Percentiles rank a stretch among this genome's conserved stretches.
Evolutionary conservation across 2,797 vertebrate species (phyloP).

Genomic region (Lepus townsendii): DNA sequence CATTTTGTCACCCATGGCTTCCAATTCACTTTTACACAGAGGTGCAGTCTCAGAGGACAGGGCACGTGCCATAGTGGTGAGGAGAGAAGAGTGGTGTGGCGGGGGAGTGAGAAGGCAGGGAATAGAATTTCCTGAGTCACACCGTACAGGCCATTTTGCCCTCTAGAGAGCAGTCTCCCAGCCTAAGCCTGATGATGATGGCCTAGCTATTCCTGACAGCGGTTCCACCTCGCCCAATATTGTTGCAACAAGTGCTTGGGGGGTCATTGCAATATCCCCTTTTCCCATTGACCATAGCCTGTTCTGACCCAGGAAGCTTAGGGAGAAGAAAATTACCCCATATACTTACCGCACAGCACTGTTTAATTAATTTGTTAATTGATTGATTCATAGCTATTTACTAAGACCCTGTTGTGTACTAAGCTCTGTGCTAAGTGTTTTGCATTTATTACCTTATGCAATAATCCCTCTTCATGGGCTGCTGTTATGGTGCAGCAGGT

Average conservation of each 20-base stretch:
- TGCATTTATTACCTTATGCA: neutral
- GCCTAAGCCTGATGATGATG: neutral
- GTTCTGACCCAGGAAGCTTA: neutral
- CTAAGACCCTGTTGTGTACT: neutral
- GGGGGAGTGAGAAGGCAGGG: neutral
- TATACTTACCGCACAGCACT: neutral
- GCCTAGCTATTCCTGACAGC: neutral
- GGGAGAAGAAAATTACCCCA: neutral
- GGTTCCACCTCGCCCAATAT: neutral
- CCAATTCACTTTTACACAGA: neutral
- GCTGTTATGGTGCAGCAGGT: no score
- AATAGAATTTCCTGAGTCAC: neutral
- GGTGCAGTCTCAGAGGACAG: neutral
- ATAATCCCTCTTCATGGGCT: neutral
- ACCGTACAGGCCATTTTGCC: neutral
- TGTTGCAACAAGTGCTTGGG: neutral
- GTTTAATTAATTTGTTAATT: neutral
- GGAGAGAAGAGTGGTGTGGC: neutral
- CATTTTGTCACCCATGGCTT: conserved; percentile 42
- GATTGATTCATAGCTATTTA: conserved; percentile 10
- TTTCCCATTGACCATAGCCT: neutral
- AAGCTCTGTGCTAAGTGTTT: neutral
- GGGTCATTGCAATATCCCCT: neutral
- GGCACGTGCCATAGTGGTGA: neutral
- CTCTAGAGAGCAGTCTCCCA: neutral